Evolutionary conservation across 2,797 vertebrate genomes (phyloP).

Genomic region (Smutsia temminckii): DNA sequence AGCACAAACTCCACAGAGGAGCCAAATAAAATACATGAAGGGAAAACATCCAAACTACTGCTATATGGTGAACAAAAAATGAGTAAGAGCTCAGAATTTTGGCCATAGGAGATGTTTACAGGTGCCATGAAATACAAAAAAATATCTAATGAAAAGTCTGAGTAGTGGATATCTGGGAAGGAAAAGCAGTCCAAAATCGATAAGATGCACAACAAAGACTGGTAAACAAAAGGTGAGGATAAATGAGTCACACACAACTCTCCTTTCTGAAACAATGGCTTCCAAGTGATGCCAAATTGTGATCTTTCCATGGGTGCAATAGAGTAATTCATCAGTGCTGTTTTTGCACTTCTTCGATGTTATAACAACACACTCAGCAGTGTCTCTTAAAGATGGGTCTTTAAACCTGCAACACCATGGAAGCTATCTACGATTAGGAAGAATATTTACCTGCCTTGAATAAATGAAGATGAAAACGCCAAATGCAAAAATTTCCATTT

Average conservation of each 20-base stretch:
- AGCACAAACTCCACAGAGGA: background rate
- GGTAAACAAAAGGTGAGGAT: slow-evolving; percentile 28
- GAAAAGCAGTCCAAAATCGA: background rate
- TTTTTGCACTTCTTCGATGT: slow-evolving; percentile 57
- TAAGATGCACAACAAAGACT: background rate
- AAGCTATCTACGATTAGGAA: background rate
- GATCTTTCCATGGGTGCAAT: slow-evolving; percentile 12
- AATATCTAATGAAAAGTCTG: background rate
- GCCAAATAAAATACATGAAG: background rate
- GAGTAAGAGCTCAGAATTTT: background rate
- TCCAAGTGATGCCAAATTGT: slow-evolving; percentile 45
- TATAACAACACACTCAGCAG: slow-evolving; percentile 7
- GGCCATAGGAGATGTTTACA: background rate
- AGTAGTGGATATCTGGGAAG: background rate
- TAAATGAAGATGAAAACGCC: background rate
- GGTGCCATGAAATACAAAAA: background rate
- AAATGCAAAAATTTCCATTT: background rate
- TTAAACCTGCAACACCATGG: background rate
- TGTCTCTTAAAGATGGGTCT: slow-evolving; percentile 44
- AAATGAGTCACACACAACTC: slow-evolving; percentile 47
- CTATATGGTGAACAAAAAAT: background rate
- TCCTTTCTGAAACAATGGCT: slow-evolving; percentile 43
- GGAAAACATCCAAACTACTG: background rate
- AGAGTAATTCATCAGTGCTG: background rate
- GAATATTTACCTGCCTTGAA: background rate